Conservation (phyloP, 2,888 invertebrate species). For the Tetragonisca angustula region DNA sequence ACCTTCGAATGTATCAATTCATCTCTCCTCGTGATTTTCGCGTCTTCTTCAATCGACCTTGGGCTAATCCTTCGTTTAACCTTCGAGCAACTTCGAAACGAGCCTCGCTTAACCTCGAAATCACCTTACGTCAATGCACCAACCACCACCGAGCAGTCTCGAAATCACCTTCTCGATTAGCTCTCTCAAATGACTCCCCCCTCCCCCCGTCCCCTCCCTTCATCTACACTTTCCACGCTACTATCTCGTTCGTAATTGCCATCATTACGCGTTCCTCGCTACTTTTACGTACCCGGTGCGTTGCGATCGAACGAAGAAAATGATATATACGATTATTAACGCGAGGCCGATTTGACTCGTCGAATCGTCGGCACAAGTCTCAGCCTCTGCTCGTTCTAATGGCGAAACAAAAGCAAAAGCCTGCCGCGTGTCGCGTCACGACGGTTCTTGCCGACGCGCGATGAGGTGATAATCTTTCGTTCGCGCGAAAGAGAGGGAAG, state of each 20-base stretch:
- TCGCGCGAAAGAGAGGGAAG: slow-evolving; percentile 7
- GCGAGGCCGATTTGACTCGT: too few relatives aligned
- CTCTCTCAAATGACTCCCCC: background rate
- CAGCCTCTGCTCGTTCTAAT: background rate
- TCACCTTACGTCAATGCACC: too few relatives aligned
- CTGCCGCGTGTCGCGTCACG: background rate
- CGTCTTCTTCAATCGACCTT: background rate
- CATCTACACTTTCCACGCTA: background rate
- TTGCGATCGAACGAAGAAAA: background rate
- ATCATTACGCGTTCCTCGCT: background rate
- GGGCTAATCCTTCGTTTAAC: background rate
- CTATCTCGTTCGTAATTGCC: background rate
- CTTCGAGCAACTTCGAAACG: background rate
- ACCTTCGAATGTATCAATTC: background rate
- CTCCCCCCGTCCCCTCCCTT: background rate
- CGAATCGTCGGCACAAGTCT: background rate
- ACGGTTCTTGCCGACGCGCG: background rate
- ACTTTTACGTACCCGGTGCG: too few relatives aligned
- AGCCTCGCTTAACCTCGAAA: background rate
- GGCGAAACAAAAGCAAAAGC: slow-evolving; percentile 6
- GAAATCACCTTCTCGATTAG: background rate
- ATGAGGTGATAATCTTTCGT: slow-evolving; percentile 51
- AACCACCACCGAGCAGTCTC: too few relatives aligned
- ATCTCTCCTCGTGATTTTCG: background rate
- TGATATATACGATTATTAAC: background rate